Evolutionary conservation across 64 coral and sea anemone genomes (phyloP).

Genomic region (Montipora cactus): DNA sequence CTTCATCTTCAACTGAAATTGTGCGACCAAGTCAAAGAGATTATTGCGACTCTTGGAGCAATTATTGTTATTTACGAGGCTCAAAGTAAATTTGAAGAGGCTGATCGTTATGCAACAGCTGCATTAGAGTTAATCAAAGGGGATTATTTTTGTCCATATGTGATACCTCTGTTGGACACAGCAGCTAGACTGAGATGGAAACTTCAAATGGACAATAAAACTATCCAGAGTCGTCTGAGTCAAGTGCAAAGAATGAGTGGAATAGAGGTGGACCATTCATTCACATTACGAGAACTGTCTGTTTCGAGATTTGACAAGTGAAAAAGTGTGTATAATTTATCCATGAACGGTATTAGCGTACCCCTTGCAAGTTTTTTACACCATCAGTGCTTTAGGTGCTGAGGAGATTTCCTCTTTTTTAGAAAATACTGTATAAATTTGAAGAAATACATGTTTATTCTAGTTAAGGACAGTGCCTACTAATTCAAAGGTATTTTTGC

Average conservation of each 20-base stretch:
- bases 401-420: too few species aligned
- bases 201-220: constrained; percentile 69
- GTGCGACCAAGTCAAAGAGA: constrained; percentile 77
- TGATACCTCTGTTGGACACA: constrained; percentile 89
- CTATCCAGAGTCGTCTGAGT: constrained; percentile 59
- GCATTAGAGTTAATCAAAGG: constrained; percentile 80
- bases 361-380: neutral
- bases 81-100: constrained; percentile 80
- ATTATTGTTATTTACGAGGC: constrained; percentile 86
- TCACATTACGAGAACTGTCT: constrained; percentile 87
- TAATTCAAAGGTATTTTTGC: too few species aligned
- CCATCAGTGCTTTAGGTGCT: neutral
- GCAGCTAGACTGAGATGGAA: constrained; percentile 66
- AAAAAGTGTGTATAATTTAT: neutral
- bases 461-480: too few species aligned
- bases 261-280: constrained; percentile 77
- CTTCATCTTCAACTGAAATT: constrained; percentile 97
- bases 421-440: too few species aligned
- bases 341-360: neutral
- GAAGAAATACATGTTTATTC: too few species aligned
- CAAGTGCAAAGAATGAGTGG: constrained; percentile 64
- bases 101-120: constrained; percentile 80
- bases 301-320: constrained; percentile 80
- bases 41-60: constrained; percentile 84
- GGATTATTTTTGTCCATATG: constrained; percentile 68